Evolutionary conservation across 2,113 vertebrate species (phyloP).

Genomic region (Microtus pennsylvanicus): DNA sequence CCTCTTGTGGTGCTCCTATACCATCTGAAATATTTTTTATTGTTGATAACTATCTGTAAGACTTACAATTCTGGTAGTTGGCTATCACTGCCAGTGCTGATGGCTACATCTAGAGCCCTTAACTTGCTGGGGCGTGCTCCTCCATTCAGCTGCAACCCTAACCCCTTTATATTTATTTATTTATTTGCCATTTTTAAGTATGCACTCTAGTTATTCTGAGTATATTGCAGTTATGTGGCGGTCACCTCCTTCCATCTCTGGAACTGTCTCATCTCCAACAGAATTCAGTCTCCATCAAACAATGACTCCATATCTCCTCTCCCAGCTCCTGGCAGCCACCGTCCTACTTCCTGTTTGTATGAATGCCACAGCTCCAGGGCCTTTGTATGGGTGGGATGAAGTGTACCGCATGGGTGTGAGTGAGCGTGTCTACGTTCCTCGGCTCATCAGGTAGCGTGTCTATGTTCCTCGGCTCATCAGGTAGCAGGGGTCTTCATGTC

Average conservation of each 20-base stretch:
- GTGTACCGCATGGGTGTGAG: background rate
- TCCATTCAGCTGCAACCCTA: background rate
- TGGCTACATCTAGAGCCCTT: background rate
- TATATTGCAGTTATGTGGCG: rapidly evolving
- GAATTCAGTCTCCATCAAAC: background rate
- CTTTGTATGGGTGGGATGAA: rapidly evolving
- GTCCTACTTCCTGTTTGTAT: rapidly evolving
- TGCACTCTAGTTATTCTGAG: rapidly evolving
- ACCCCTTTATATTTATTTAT: no score
- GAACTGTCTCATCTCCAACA: background rate
- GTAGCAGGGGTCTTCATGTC: rapidly evolving
- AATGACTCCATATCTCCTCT: rapidly evolving
- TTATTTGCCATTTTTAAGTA: background rate
- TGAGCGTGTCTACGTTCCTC: no score
- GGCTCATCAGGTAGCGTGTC: no score
- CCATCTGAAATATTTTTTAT: background rate
- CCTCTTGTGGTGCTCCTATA: background rate
- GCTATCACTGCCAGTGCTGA: no score
- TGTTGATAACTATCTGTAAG: no score
- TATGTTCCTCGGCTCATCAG: rapidly evolving
- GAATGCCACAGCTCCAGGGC: background rate
- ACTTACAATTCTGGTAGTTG: no score
- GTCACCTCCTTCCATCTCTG: rapidly evolving
- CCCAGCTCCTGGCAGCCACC: rapidly evolving
- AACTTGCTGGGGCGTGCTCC: background rate